These are phyloP conservation scores for Zophobas morio DNA, from an alignment of 1,140 invertebrate species.

Conservation along the genomic window DNA sequence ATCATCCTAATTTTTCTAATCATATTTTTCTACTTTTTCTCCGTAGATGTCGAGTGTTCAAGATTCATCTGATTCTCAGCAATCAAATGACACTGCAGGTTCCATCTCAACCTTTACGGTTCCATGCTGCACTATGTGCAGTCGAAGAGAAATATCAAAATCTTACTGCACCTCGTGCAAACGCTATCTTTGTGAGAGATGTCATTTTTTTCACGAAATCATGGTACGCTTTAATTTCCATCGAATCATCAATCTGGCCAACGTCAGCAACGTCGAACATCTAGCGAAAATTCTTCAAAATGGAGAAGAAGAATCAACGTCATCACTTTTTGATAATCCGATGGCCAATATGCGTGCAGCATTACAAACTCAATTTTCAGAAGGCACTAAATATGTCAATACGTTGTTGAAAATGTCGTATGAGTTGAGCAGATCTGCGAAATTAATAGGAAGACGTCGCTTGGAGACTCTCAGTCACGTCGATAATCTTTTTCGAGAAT, in stretches of 20 bases:
- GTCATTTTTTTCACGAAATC: background rate
- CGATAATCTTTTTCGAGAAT: background rate
- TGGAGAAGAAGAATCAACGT: background rate
- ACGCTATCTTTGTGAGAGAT: background rate
- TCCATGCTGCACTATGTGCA: conserved; percentile 25
- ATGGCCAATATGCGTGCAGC: background rate
- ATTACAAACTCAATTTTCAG: background rate
- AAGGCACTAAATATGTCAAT: background rate
- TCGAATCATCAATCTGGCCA: background rate
- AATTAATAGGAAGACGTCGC: background rate
- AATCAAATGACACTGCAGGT: too few species aligned
- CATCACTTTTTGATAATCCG: background rate
- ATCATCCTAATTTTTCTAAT: too few species aligned
- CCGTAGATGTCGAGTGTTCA: too few species aligned
- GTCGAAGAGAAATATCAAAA: background rate
- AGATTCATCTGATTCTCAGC: too few species aligned
- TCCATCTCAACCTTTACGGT: background rate
- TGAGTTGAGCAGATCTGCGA: background rate
- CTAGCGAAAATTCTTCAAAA: background rate
- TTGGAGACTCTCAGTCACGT: background rate
- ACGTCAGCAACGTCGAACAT: background rate
- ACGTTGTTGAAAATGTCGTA: background rate
- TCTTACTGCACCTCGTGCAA: conserved; percentile 11
- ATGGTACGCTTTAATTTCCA: conserved; percentile 29
- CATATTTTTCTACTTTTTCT: too few species aligned